Percentiles rank a stretch among this genome's conserved stretches.
Evolutionary conservation across 1,140 invertebrate species (phyloP).

Genomic region (Heliconius melpomene): DNA sequence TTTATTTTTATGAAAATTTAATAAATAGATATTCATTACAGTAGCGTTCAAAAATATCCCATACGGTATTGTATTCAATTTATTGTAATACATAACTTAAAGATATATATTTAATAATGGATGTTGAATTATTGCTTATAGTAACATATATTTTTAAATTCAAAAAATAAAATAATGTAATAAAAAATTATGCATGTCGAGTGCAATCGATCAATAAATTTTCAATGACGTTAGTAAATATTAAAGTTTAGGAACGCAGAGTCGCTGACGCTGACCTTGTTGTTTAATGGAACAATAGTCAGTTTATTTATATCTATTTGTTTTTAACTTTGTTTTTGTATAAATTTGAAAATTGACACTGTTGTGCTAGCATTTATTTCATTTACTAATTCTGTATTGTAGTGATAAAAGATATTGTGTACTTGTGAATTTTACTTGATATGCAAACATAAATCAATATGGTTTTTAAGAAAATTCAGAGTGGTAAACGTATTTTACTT

Average conservation of each 20-base stretch:
- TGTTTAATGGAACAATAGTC: background rate
- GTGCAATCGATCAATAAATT: background rate
- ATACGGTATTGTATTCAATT: background rate
- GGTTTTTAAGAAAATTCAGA: constrained; percentile 18
- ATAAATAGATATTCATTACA: background rate
- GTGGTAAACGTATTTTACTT: background rate
- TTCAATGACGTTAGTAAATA: constrained; percentile 11
- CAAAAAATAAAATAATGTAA: background rate
- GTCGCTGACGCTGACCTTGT: background rate
- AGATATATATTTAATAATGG: background rate
- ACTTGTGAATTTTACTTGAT: background rate
- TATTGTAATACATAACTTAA: background rate
- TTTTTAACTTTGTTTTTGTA: background rate
- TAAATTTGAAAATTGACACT: background rate
- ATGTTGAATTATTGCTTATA: background rate
- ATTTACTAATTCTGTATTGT: background rate
- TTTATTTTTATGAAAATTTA: no score
- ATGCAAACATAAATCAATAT: background rate
- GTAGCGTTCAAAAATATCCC: background rate
- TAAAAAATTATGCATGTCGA: background rate
- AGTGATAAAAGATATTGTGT: background rate
- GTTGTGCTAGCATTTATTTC: background rate
- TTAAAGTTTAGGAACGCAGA: background rate
- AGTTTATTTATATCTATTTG: background rate
- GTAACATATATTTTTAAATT: background rate